phyloP scores from a whole-genome alignment of 64 coral and sea anemone genomes.

The Actinia equina region DNA sequence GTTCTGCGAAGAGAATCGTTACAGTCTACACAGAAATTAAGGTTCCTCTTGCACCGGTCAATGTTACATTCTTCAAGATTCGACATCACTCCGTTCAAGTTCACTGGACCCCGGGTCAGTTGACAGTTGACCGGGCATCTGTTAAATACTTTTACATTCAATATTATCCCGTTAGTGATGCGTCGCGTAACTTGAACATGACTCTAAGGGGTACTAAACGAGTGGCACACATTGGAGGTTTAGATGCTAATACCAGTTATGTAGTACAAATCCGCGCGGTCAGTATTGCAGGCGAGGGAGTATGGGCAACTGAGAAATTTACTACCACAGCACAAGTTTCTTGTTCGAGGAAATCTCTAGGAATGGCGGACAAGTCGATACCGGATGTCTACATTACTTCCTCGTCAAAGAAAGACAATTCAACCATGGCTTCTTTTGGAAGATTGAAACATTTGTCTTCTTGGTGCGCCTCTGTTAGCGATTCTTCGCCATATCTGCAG shows the following conservation, averaged over 20 bases:
- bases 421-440: background rate
- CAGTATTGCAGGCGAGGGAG: background rate
- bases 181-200: background rate
- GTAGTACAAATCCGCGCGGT: background rate
- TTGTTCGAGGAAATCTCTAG: background rate
- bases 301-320: background rate
- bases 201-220: background rate
- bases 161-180: background rate
- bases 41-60: background rate
- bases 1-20: background rate
- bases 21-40: background rate
- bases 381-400: background rate
- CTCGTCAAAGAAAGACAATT: background rate
- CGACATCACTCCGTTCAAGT: background rate
- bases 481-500: slow-evolving; percentile 19
- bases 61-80: background rate
- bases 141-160: background rate
- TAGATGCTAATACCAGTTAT: background rate
- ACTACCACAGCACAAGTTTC: background rate
- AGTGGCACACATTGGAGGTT: background rate
- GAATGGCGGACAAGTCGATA: background rate
- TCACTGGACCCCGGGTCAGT: background rate
- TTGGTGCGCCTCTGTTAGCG: slow-evolving; percentile 9
- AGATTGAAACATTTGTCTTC: background rate
- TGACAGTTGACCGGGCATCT: background rate